These are phyloP conservation scores for Opisthocomus hoazin DNA, from an alignment of 2,113 vertebrate species.

Conservation along the genomic window DNA sequence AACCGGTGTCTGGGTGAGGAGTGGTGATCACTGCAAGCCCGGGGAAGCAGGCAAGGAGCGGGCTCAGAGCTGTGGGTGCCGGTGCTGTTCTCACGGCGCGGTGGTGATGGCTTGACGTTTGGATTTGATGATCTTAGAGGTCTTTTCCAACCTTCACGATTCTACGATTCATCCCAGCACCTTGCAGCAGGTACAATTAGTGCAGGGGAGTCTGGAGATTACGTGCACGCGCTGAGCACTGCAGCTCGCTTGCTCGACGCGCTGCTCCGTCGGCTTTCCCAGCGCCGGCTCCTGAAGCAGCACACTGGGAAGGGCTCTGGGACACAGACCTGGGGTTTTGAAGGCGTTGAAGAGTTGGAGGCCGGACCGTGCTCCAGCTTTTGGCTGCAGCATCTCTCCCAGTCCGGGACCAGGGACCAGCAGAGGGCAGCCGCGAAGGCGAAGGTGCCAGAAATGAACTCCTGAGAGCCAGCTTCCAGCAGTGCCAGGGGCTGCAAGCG, in stretches of 20 bases:
- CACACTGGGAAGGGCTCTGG: background rate
- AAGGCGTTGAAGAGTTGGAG: background rate
- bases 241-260: background rate
- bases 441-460: background rate
- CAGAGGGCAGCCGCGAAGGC: background rate
- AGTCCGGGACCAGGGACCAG: background rate
- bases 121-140: too few species aligned
- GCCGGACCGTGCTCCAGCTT: background rate
- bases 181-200: background rate
- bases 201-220: background rate
- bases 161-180: too few species aligned
- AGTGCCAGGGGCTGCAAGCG: background rate
- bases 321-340: rapidly evolving
- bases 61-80: background rate
- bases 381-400: background rate
- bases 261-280: rapidly evolving
- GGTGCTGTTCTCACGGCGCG: background rate
- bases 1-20: rapidly evolving
- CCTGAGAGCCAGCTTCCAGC: background rate
- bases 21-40: rapidly evolving
- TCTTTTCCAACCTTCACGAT: too few species aligned
- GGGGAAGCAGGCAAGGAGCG: background rate
- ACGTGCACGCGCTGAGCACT: rapidly evolving
- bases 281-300: background rate
- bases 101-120: too few species aligned